Base-by-base conservation (phyloP, 2,797 vertebrate species). In the Myotis planiceps region DNA sequence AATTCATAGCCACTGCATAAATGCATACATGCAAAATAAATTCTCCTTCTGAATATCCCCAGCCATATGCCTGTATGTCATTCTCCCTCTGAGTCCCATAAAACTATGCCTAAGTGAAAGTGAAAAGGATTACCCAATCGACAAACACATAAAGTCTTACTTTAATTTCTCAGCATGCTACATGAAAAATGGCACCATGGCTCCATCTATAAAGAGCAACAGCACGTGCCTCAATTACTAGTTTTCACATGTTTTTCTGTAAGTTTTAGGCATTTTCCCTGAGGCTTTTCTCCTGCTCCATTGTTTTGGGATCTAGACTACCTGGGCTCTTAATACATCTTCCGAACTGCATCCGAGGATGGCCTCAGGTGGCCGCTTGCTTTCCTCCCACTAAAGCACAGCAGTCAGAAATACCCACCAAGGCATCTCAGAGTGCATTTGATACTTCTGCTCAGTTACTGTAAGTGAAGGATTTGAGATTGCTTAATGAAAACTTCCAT, bases 401-500 rank as follows among this genome's bases (percentile, higher is more conserved):
- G 16, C 13, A 88, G 53, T n/a, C 34, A 82, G 45, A 91, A 90
- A 94, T 49, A 37, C 25, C 45, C 39, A 66, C 19, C 16, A 66
- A 78, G 25, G 60, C 9, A 71, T 87, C 37, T 60, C 66, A 94
- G 29, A 58, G 23, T 21, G 12, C 23, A 55, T 82, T 49, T 88
- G 49, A 21, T 55, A 85, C 81, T 94, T 84, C 51, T 88, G 12
- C 45, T 69, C 89, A 96, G 92, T 97, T 79, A 49, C 34, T 78
- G 34, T 66, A 81, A 25, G 4, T 60, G 37, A 89, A 71, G 8
- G 18, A 65, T 69, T 90, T 90, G 82, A 78, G 58, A 78, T 78
- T 89, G 75, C 84, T 76, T 95, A 88, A 81, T 91, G 76, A 91
- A 95, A 96, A 82, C 19, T 87, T 83, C 63, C 76, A 58, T 74